Percentiles rank a stretch among this genome's conserved stretches.
Conservation (phyloP, 2,113 vertebrate genomes). For the Morone saxatilis region DNA sequence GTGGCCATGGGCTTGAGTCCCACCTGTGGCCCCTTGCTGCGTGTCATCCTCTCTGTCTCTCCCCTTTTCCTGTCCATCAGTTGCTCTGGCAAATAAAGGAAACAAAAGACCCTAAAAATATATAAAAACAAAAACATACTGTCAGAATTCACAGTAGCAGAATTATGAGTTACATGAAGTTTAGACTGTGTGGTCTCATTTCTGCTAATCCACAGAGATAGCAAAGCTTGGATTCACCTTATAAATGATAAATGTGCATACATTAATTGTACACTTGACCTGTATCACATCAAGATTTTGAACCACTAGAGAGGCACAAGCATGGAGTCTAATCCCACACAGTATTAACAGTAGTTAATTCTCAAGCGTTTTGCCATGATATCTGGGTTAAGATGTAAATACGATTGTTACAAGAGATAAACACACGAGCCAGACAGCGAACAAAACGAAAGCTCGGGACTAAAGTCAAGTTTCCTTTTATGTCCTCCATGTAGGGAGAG, state of each 20-base stretch:
- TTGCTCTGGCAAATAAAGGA: no score
- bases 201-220: background rate
- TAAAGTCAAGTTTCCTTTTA: slow-evolving; percentile 10
- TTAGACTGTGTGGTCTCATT: background rate
- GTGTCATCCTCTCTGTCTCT: no score
- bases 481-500: background rate
- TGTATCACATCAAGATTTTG: background rate
- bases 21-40: no score
- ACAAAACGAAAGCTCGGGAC: background rate
- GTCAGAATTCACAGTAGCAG: background rate
- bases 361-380: slow-evolving; percentile 64
- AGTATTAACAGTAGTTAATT: background rate
- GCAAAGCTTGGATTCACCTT: background rate
- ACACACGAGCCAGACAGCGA: slow-evolving; percentile 34
- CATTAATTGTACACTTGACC: background rate
- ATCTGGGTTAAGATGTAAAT: slow-evolving; percentile 58
- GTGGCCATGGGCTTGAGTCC: no score
- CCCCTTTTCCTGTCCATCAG: no score
- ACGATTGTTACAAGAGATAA: slow-evolving; percentile 45
- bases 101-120: no score
- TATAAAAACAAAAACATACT: background rate
- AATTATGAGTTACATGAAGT: background rate
- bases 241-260: background rate
- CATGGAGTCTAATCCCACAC: background rate
- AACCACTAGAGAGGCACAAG: background rate